Evolutionary conservation across 2,113 vertebrate genomes (phyloP), one percentile per base, ranked within the genome.

Genomic region (Anguilla japonica): DNA sequence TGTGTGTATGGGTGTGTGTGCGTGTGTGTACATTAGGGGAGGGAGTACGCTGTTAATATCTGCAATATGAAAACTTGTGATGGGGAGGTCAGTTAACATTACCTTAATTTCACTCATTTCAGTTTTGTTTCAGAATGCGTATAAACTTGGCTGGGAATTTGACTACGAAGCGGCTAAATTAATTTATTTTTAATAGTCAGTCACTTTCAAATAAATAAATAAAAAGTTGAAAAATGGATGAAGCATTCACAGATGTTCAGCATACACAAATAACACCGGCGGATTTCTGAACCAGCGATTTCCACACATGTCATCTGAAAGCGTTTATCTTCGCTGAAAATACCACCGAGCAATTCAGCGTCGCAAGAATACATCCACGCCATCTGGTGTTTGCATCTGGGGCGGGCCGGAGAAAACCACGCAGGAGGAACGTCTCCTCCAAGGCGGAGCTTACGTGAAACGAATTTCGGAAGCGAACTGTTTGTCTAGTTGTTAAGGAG

Each of bases 241-340:
- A n/a, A n/a, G 71, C 86, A 81, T 91, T 90, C 84, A 86, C 91
- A 91, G 89, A 90, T 92, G 91, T 89, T 93, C 85, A 81, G 84
- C 83, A 91, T 91, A 91, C 91, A 82, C 86, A 89, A 87, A 87
- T 85, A 84, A 91, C 88, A 90, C 50, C 79, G 83, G 71, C 63
- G 60, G 2, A 71, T 63, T 87, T 89, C 89, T 84, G 88, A 88
- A 88, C 50, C 16, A 26, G 85, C 85, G 81, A 89, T 7, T 86
- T 83, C 88, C 29, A 82, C 18, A 29, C 26, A 84, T 53, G n/a
- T 91, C 90, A 91, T 90, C 86, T 91, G 89, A 89, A 83, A 91
- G 89, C 75, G 2, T 88, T 91, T 91, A 93, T 86, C 85, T 56
- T 29, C n/a, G 53, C n/a, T 81, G 53, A 90, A 88, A 89, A 88